Conservation (phyloP, 2,888 invertebrate species). For the Kryphioiulus occultus region DNA sequence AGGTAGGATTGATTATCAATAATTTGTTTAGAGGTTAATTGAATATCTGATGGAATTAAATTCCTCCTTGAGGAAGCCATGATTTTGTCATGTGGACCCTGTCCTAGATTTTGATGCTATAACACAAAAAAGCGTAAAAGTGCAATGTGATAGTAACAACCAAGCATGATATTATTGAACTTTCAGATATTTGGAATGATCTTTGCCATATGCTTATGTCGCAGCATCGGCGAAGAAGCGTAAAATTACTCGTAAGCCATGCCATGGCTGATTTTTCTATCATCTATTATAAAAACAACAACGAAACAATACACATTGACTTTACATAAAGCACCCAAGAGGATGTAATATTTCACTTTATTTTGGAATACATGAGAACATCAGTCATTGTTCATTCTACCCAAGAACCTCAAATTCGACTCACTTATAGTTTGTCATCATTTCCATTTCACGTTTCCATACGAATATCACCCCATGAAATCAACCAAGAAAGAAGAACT, state of each 20-base stretch:
- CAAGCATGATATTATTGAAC: not conserved
- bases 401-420: not conserved
- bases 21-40: too few relatives aligned
- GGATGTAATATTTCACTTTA: conserved; percentile 36
- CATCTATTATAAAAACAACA: conserved; percentile 21
- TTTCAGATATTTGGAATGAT: conserved; percentile 61
- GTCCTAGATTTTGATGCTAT: too few relatives aligned
- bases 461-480: conserved; percentile 27
- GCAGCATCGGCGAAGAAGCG: conserved; percentile 62
- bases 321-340: conserved; percentile 1
- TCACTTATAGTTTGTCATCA: conserved; percentile 40
- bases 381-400: not conserved
- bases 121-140: too few relatives aligned
- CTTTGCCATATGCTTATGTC: conserved; percentile 61
- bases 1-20: conserved; percentile 59
- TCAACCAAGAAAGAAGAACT: conserved; percentile 36
- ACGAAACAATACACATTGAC: conserved; percentile 36
- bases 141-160: too few relatives aligned
- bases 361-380: conserved; percentile 32
- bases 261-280: not conserved
- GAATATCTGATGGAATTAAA: too few relatives aligned
- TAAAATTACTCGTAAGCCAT: conserved; percentile 45
- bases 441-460: conserved; percentile 24
- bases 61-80: too few relatives aligned
- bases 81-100: too few relatives aligned